Percentiles rank a stretch among this genome's conserved stretches.
These are phyloP conservation scores for Penaeus japonicus DNA, from an alignment of 1,140 invertebrate species.

Conservation along the genomic window DNA sequence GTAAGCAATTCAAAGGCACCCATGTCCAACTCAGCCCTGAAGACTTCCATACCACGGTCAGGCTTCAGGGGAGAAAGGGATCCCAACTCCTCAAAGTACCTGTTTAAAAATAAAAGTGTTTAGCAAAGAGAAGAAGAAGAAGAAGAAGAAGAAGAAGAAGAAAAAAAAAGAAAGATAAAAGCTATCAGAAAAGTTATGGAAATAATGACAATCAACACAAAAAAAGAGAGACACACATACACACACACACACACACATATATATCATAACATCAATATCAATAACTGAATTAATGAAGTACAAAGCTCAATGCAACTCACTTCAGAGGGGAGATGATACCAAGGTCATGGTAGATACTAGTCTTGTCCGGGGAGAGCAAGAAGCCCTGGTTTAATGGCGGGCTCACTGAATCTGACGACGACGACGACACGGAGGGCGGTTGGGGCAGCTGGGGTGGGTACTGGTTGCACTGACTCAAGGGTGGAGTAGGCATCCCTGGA, in stretches of 20 bases:
- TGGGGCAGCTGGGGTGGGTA: conserved; percentile 21
- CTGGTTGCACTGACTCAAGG: conserved; percentile 28
- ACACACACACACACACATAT: too few relatives aligned
- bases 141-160: neutral
- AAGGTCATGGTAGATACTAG: conserved; percentile 50
- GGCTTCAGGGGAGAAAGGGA: conserved; percentile 53
- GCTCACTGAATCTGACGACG: conserved; percentile 36
- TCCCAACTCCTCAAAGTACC: conserved; percentile 53
- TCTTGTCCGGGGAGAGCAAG: conserved; percentile 50
- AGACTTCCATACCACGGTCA: conserved; percentile 35
- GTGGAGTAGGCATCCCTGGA: conserved; percentile 11
- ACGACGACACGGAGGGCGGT: neutral
- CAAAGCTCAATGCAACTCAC: conserved; percentile 32
- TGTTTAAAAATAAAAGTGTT: neutral
- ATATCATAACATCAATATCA: neutral
- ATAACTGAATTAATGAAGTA: neutral
- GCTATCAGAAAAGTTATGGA: too few relatives aligned
- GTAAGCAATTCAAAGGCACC: conserved; percentile 58
- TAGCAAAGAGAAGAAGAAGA: neutral
- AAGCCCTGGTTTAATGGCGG: conserved; percentile 55
- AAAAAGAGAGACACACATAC: too few relatives aligned
- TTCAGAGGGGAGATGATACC: conserved; percentile 57
- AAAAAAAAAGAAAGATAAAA: neutral
- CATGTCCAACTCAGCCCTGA: conserved; percentile 39
- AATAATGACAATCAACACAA: too few relatives aligned